Evolutionary conservation across 2,113 vertebrate species (phyloP).

Genomic region (Sialia sialis): DNA sequence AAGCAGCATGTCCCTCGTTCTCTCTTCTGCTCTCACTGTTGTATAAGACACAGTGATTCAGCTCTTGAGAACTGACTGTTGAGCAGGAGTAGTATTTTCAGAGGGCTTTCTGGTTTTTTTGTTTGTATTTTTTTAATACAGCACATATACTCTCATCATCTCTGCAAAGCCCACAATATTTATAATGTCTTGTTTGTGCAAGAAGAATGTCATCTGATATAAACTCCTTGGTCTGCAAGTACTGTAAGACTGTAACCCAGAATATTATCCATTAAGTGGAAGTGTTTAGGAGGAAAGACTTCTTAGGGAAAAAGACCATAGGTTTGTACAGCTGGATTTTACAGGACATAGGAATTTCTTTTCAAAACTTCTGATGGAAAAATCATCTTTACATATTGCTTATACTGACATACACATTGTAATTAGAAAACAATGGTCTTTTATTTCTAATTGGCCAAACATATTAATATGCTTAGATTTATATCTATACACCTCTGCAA

Average conservation of each 20-base stretch:
- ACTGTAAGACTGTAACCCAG: neutral
- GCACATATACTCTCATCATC: neutral
- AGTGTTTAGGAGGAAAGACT: neutral
- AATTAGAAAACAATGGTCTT: neutral
- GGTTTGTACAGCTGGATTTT: neutral
- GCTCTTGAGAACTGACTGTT: neutral
- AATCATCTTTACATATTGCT: neutral
- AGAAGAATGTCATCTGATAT: neutral
- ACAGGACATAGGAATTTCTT: neutral
- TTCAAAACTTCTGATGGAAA: neutral
- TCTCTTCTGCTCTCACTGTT: neutral
- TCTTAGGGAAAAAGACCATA: neutral
- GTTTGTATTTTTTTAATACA: neutral
- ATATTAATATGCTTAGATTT: neutral
- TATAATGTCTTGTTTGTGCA: neutral
- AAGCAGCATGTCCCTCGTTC: neutral
- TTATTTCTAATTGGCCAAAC: neutral
- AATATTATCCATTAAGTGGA: neutral
- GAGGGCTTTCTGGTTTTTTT: neutral
- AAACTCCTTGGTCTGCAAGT: neutral
- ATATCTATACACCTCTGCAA: neutral
- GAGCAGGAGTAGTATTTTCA: neutral
- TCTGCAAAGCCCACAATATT: slow-evolving; percentile 6
- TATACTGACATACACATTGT: neutral
- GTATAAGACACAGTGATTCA: slow-evolving; percentile 13